These are phyloP conservation scores for Hyposoter didymator DNA, from an alignment of 2,888 invertebrate genomes.

Conservation along the genomic window DNA sequence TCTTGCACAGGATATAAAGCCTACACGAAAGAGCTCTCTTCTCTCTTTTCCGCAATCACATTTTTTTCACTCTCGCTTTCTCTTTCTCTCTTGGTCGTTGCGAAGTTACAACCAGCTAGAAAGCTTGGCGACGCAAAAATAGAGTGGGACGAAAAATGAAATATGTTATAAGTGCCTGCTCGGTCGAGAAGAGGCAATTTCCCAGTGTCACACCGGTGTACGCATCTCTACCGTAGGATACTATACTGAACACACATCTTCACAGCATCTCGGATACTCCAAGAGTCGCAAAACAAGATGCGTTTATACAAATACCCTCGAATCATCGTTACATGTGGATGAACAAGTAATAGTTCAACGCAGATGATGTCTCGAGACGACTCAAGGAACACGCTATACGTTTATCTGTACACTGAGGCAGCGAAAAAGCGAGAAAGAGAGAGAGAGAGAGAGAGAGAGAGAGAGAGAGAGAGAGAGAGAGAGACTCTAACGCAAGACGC, in stretches of 20 bases:
- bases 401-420: constrained; percentile 4
- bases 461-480: constrained; percentile 18
- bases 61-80: constrained; percentile 3
- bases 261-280: neutral
- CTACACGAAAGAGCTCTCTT: constrained; percentile 67
- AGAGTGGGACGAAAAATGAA: constrained; percentile 83
- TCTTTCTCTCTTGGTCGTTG: constrained; percentile 41
- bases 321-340: neutral
- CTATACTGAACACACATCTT: constrained; percentile 15
- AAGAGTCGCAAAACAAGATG: constrained; percentile 24
- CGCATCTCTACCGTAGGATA: constrained; percentile 24
- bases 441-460: constrained; percentile 17
- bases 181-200: constrained; percentile 67
- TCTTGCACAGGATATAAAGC: constrained; percentile 82
- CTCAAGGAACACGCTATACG: constrained; percentile 27
- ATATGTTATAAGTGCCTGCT: constrained; percentile 82
- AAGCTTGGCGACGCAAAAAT: constrained; percentile 80
- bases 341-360: constrained; percentile 2
- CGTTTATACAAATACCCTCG: constrained; percentile 15
- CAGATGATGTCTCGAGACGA: constrained; percentile 36
- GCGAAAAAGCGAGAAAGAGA: constrained; percentile 21
- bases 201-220: constrained; percentile 51
- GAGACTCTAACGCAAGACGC: constrained; percentile 42
- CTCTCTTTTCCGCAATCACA: constrained; percentile 23
- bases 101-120: constrained; percentile 82